Base-by-base conservation (phyloP, 2,113 vertebrate species). In the Malurus alboscapulatus region DNA sequence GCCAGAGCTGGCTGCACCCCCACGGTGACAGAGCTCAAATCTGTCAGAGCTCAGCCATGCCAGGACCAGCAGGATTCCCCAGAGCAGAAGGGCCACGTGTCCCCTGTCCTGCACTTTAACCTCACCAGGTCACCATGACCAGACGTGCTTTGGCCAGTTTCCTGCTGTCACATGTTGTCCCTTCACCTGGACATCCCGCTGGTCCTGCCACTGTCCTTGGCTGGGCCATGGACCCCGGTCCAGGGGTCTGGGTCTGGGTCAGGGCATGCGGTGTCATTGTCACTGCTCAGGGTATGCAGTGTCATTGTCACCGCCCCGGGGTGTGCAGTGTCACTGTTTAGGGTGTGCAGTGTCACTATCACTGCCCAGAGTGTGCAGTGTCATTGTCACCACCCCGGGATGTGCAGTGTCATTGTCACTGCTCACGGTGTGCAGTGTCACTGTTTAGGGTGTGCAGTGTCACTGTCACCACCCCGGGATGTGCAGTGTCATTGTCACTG, bases 41-140 rank as follows among this genome's bases (percentile, higher is more conserved):
- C 26, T 26, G 84, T 12, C 80, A 12, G 73, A 80, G 86, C 72
- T 92, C 75, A 25, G 91, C 58, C 67, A 4, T 2, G 0, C 51
- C 5, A 20, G 89, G 85, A 61, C 73, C 87, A 66, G 74, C 12
- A 50, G 55, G 34, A 38, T 76, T 51, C 48, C 86, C 93, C 8
- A 16, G 48, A 87, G 93, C 73, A 48, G 61, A 61, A 71, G 66
- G 87, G 74, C 80, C 25, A 1, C 7, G 0, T 4, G 55, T 42
- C 80, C 83, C 79, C 83, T 40, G 54, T 80, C 68, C 92, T 88
- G 88, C 94, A 74, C 95, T 88, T 76, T 63, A 90, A 63, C 87
- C 63, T 87, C 10, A 10, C 58, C 6, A 4, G 80, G 40, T 76
- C 2, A 0, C 58, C 2, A 4, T 59, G 72, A 42, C 81, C n/a